Evolutionary conservation across 2,888 invertebrate genomes (phyloP).

Genomic region (Stenodera caucasica): DNA sequence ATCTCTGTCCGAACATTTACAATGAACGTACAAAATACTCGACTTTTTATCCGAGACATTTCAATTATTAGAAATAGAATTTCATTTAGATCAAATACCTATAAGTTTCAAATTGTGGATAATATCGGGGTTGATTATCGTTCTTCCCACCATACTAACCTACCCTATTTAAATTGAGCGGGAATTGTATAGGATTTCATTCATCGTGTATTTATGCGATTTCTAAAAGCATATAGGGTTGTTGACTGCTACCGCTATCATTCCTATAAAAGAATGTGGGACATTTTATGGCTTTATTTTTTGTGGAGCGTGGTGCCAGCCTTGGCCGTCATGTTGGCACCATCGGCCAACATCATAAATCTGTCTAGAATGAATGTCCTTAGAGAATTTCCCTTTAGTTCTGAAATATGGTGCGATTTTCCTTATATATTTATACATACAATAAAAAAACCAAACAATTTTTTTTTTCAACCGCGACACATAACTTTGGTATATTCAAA

Average conservation of each 20-base stretch:
- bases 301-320: constrained; percentile 36
- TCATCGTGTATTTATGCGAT: too few species aligned
- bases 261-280: constrained; percentile 23
- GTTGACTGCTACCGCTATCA: constrained; percentile 28
- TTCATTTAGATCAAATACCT: too few species aligned
- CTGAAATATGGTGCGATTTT: constrained; percentile 32
- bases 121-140: neutral
- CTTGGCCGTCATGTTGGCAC: constrained; percentile 48
- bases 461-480: neutral
- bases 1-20: constrained; percentile 24
- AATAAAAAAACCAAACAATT: constrained; percentile 12
- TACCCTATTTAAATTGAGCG: neutral
- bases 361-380: constrained; percentile 40
- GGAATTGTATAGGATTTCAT: neutral
- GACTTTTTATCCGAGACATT: neutral
- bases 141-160: neutral
- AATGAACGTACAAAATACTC: neutral
- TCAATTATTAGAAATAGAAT: neutral
- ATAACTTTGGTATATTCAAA: neutral
- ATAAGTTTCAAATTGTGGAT: too few species aligned
- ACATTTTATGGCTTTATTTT: constrained; percentile 44
- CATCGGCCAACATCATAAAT: constrained; percentile 45
- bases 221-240: neutral
- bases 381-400: constrained; percentile 26
- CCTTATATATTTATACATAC: constrained; percentile 25